Evolutionary conservation across 2,888 invertebrate species (phyloP), one percentile per base, ranked within the genome.

Genomic region (Pteria penguin): DNA sequence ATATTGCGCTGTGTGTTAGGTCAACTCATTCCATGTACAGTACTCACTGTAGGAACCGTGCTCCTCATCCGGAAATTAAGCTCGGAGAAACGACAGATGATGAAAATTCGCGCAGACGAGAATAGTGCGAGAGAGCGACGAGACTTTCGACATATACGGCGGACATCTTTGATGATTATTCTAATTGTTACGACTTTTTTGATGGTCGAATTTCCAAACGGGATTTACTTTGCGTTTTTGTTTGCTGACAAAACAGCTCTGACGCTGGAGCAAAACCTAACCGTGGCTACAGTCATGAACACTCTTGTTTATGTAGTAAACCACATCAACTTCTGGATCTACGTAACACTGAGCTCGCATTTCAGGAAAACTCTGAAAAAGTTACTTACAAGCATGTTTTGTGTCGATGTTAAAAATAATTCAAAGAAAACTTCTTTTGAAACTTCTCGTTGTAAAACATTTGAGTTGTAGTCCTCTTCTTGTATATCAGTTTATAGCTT

Each of bases 191-290:
- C 76, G 2, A 72, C 72, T 8, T 80, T 80, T 32, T 72, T 82
- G 29, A 57, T 82, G 54, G 76, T 76, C 31, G 82, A 82, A 73
- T 72, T 81, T 29, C 76, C 80, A 14, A 78, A 79, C 29, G 80
- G 77, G 14, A 66, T 80, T 4, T 71, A 66, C n/a, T 76, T 76
- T 63, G 73, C 73, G 14, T 31, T 73, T 4, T 62, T 63, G 65
- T 54, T 69, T 4, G 60, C 61, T 33, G 54, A 73, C 27, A 32
- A 60, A 2, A 62, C 61, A 4, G 33, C 63, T 4, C 29, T 73
- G 1, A 60, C 36, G 1, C n/a, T 33, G 3, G 26, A 70, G 8
- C 22, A 57, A 4, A 63, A 55, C 22, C 26, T 62, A 27, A 72
- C 61, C 11, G 18, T 73, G 14, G 60, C 73, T 22, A 62, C 69